Percentiles rank a stretch among this genome's conserved stretches.
These are phyloP conservation scores for Iguana delicatissima DNA, from an alignment of 2,797 vertebrate species.

Conservation along the genomic window DNA sequence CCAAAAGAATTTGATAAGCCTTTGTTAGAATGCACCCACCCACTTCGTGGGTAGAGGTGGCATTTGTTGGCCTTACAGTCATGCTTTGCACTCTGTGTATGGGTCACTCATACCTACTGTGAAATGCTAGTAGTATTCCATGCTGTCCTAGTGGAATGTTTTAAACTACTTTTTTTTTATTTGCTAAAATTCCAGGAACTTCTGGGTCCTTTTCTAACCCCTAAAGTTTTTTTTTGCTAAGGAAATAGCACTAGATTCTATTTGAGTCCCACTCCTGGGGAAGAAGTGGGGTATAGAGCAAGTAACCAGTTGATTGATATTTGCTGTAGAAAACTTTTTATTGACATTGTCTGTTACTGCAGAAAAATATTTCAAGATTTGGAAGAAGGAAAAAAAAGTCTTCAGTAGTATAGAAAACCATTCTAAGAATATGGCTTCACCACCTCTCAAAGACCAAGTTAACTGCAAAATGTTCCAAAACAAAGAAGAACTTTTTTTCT, in stretches of 20 bases:
- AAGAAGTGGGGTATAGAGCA: too few relatives aligned
- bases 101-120: conserved; percentile 19
- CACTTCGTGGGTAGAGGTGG: background rate
- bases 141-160: conserved; percentile 36
- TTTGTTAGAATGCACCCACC: background rate
- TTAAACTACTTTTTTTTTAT: conserved; percentile 46
- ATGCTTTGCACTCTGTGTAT: background rate
- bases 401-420: background rate
- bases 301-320: background rate
- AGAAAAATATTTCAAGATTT: too few relatives aligned
- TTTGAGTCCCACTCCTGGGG: background rate
- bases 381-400: too few relatives aligned
- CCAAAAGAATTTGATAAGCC: background rate
- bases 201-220: conserved; percentile 52
- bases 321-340: background rate
- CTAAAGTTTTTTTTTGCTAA: conserved; percentile 52
- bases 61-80: background rate
- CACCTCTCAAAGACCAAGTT: background rate
- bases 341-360: background rate
- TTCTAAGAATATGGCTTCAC: background rate
- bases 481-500: background rate
- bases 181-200: conserved; percentile 21
- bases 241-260: conserved; percentile 29
- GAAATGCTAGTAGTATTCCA: conserved; percentile 34
- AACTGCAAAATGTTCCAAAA: background rate